These are phyloP conservation scores for Drosophila multiciliata DNA, from an alignment of 2,888 invertebrate genomes.

Conservation along the genomic window DNA sequence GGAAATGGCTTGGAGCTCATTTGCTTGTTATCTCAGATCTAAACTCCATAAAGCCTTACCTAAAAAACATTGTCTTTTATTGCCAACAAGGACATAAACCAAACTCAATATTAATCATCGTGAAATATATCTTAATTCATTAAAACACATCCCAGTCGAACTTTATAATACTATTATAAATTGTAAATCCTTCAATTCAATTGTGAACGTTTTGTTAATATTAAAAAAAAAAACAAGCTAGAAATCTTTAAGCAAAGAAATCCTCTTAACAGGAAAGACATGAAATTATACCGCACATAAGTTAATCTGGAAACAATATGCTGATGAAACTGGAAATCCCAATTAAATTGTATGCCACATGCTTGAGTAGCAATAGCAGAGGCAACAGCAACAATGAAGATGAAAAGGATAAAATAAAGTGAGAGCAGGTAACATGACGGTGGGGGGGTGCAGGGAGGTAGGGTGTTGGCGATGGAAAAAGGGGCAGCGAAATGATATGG, in stretches of 20 bases:
- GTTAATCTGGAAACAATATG: constrained; percentile 29
- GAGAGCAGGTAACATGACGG: not conserved
- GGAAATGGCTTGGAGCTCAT: not conserved
- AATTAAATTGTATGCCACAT: constrained; percentile 51
- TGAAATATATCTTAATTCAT: too few relatives aligned
- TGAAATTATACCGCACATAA: not conserved
- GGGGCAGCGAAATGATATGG: constrained; percentile 45
- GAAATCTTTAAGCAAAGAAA: not conserved
- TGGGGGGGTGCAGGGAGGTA: not conserved
- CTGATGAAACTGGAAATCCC: constrained; percentile 36
- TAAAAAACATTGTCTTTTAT: too few relatives aligned
- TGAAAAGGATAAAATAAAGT: constrained; percentile 14
- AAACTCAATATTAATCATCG: too few relatives aligned
- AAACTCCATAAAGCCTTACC: too few relatives aligned
- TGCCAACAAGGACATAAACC: too few relatives aligned
- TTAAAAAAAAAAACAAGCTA: not conserved
- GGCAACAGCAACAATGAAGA: not conserved
- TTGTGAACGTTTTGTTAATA: not conserved
- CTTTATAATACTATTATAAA: not conserved
- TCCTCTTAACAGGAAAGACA: not conserved
- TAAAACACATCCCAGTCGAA: not conserved
- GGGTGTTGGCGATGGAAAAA: not conserved
- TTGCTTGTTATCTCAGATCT: not conserved
- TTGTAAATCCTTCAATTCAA: not conserved
- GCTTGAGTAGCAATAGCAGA: constrained; percentile 17